Base-by-base conservation (phyloP, 53 echinoderm and acorn worm genomes). In the Antedon mediterranea region DNA sequence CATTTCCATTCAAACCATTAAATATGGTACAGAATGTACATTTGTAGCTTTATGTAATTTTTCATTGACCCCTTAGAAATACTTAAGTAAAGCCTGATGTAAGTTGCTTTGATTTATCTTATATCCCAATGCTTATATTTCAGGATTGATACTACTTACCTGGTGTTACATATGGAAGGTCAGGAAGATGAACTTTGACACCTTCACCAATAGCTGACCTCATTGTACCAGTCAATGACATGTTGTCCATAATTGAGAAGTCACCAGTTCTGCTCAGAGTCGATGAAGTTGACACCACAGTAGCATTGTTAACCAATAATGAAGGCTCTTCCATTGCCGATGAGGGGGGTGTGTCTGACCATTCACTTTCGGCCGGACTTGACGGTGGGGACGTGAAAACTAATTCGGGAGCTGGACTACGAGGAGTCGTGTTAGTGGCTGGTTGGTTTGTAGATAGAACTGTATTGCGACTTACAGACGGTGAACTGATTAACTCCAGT, bases 81-180 rank as follows among this genome's bases (percentile, higher is more conserved):
- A n/a, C n/a, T n/a, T n/a, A n/a, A n/a, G n/a, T n/a, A n/a, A n/a
- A n/a, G n/a, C n/a, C n/a, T n/a, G n/a, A n/a, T n/a, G n/a, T n/a
- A n/a, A n/a, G n/a, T n/a, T n/a, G n/a, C n/a, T n/a, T n/a, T n/a
- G 11, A 6, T 37, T 11, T 37, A 37, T 4, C 11, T 37, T 37
- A 37, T 37, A 37, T 37, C 11, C 4, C 37, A 6, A 37, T 37
- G 11, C 4, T 37, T 37, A 37, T 57, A 26, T 18, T 57, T 15
- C 23, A 57, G 57, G n/a, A n/a, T n/a, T n/a, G n/a, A n/a, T 57
- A 57, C 15, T 18, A 11, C 57, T 72, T 43, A 93, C 93, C 93
- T 83, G 88, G 82, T 0, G 89, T 90, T 33, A 88, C 93, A 78
- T 76, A 93, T 28, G 93, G 89, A 15, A 93, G 82, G 41, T 90